Percentiles rank a stretch among this genome's conserved stretches.
These are phyloP conservation scores for Lymantria dispar DNA, from an alignment of 2,888 invertebrate genomes.

Conservation along the genomic window DNA sequence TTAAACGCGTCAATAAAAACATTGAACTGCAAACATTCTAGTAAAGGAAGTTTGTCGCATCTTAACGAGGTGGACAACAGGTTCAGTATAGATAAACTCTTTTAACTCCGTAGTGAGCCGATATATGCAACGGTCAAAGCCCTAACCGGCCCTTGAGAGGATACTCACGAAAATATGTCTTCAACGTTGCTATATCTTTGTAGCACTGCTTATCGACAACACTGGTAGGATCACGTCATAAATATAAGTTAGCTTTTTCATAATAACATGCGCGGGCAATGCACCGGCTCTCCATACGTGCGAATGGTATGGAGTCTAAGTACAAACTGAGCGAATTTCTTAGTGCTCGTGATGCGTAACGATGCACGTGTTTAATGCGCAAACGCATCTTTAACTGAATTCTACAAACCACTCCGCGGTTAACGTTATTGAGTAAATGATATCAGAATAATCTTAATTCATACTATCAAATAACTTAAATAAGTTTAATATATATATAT, in stretches of 20 bases:
- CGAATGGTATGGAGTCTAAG: conserved; percentile 61
- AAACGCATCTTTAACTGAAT: conserved; percentile 48
- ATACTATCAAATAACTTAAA: too few relatives aligned
- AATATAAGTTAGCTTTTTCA: conserved; percentile 58
- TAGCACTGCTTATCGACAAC: conserved; percentile 32
- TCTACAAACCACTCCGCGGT: neutral
- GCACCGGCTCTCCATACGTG: conserved; percentile 58
- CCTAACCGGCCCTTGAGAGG: conserved; percentile 38
- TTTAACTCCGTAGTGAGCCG: conserved; percentile 46
- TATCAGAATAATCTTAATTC: neutral
- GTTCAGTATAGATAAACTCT: conserved; percentile 54
- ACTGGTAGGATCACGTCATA: conserved; percentile 46
- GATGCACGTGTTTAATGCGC: conserved; percentile 71
- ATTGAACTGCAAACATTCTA: conserved; percentile 35
- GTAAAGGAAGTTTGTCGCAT: conserved; percentile 54
- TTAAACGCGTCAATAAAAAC: conserved; percentile 11
- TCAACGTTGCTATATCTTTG: conserved; percentile 43
- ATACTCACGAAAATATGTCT: conserved; percentile 66
- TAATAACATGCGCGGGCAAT: conserved; percentile 67
- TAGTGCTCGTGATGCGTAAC: conserved; percentile 72
- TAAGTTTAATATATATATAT: too few relatives aligned
- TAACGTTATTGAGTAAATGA: neutral
- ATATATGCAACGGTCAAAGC: conserved; percentile 51
- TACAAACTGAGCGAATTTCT: conserved; percentile 76
- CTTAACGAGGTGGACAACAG: conserved; percentile 63